Base-by-base conservation (phyloP, 1,140 invertebrate genomes). In the Venustaconcha ellipsiformis region DNA sequence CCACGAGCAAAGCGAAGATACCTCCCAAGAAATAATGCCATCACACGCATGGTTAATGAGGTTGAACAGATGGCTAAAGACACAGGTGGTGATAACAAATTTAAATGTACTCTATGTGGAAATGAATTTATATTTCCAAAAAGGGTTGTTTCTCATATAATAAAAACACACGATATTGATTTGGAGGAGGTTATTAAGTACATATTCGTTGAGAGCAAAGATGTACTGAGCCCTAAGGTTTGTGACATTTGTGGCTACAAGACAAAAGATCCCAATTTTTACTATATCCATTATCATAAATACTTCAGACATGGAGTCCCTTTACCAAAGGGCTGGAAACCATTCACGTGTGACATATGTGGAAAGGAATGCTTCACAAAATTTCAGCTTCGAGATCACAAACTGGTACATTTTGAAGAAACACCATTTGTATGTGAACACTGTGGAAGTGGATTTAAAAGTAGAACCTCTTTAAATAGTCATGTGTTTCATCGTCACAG, bases 251-350 rank as follows among this genome's bases (percentile, higher is more conserved):
- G 86, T 82, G 86, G 84, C 17, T 87, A 85, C 70, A 74, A 77
- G 20, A 83, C 82, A 20, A 86, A 85, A 65, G 84, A 85, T 18
- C 63, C 70, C 12, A 83, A 81, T 48, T 83, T 78, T 55, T 83
- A 86, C 67, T 86, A 88, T 71, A 81, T 88, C 59, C 86, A 86
- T 79, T 84, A 83, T 79, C 86, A 88, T 78, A 84, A 84, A 72
- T 86, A 88, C 70, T 88, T 88, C 78, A 77, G 80, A 64, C 86
- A 88, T 72, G 79, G 80, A 3, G 74, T 86, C 23, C 83, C 85
- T 2, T 73, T 88, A 23, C 86, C 86, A 30, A 80, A 85, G 75
- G 86, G 85, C 14, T 86, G 83, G 84, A 78, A 81, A 13, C 78
- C 80, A n/a, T 84, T 76, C 68, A 82, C 72, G 59, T 88, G 86